Base-by-base conservation (phyloP, 2,888 invertebrate species). In the Aquatica leii region DNA sequence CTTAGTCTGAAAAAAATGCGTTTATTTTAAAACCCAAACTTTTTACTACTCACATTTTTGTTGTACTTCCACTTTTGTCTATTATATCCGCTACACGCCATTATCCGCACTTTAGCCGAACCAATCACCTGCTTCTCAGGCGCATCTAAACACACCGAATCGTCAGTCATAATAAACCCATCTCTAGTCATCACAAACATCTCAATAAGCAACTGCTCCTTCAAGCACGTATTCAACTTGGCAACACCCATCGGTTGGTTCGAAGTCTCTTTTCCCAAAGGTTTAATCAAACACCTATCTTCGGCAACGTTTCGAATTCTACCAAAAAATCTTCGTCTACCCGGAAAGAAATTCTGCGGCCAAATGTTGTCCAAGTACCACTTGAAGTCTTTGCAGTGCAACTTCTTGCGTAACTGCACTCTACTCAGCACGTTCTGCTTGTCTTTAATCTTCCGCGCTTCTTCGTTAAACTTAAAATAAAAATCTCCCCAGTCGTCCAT, bases 401-500 rank as follows among this genome's bases (percentile, higher is more conserved):
- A 56, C 20, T 59, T 54, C 18, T 60, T 54, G 2, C 73, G 84
- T 40, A 98, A 80, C 20, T 87, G 86, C 11, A 92, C 72, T 56
- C 98, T 84, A 24, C 86, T 83, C 0, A 82, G 83, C 0, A 90
- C 85, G 61, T 86, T 83, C 71, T 93, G 90, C 57, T 85, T 83
- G 51, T 88, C 85, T 20, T 86, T 84, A 20, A 86, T 77, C 67
- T 81, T 80, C 17, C 85, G 86, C 0, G 91, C 88, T 37, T 90
- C 86, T 70, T 86, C 89, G 76, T 94, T 95, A 72, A 94, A 92
- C 77, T 92, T 93, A 79, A 95, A 94, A 76, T 90, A 94, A 80
- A 97, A 96, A 66, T 93, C 90, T 9, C 93, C 91, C 93, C 97
- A 98, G 58, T 98, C 93, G 77, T 98, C 98, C 93, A 99, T 94